A percentile compares a stretch with the other conserved stretches of the same genome.
These are phyloP conservation scores for Serilophus lunatus DNA, from an alignment of 2,113 vertebrate genomes.

Conservation along the genomic window DNA sequence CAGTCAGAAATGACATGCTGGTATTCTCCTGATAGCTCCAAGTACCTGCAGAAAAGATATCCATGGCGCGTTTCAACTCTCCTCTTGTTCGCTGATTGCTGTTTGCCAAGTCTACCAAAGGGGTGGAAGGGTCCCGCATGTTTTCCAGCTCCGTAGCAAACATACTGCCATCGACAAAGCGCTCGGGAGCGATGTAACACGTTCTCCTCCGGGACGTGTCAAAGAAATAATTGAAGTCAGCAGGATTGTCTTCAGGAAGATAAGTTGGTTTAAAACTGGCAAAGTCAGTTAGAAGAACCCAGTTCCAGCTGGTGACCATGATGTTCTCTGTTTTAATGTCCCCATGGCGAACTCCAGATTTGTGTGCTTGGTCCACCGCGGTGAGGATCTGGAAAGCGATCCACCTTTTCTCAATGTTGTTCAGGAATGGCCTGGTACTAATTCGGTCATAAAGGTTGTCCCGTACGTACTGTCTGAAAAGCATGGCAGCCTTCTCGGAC, in stretches of 20 bases:
- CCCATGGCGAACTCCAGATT: constrained; percentile 91
- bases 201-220: constrained; percentile 93
- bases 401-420: constrained; percentile 96
- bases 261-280: constrained; percentile 98
- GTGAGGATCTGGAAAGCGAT: constrained; percentile 96
- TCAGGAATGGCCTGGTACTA: constrained; percentile 93
- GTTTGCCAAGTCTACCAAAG: constrained; percentile 89
- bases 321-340: constrained; percentile 98
- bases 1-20: not conserved
- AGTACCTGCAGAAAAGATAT: constrained; percentile 97
- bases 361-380: constrained; percentile 93
- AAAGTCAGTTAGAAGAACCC: constrained; percentile 96
- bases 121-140: constrained; percentile 89
- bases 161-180: constrained; percentile 94
- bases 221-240: constrained; percentile 99
- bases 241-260: constrained; percentile 95
- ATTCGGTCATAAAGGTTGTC: constrained; percentile 97
- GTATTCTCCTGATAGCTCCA: not conserved
- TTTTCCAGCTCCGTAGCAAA: constrained; percentile 85
- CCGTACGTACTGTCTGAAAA: constrained; percentile 94
- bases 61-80: constrained; percentile 92
- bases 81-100: constrained; percentile 93
- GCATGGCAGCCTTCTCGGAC: constrained; percentile 90
- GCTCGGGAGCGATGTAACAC: constrained; percentile 93
- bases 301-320: constrained; percentile 99